Base-by-base conservation (phyloP, 2,113 vertebrate species). In the Cathartes aura region DNA sequence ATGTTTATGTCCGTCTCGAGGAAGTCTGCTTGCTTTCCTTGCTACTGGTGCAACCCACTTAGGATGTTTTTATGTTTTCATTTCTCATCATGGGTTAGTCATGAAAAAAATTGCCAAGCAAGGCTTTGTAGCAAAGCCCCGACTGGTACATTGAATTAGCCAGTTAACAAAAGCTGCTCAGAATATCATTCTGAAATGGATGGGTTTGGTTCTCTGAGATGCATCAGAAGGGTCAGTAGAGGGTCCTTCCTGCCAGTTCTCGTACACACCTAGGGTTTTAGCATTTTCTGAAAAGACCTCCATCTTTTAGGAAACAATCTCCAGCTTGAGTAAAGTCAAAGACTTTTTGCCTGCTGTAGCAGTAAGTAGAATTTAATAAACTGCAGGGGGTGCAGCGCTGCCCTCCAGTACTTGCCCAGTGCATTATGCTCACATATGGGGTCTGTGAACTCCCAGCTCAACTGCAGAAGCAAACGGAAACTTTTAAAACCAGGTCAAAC, bases 141-240 rank as follows among this genome's bases (percentile, higher is more conserved):
- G 8, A 15, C 21, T 48, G 42, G 23, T 73, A 59, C 50, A 5
- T 8, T 45, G 85, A 66, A 45, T 83, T 48, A 56, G 36, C 27
- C 40, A 20, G 72, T 53, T 93, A 62, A 45, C 40, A 22, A 82
- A 80, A 90, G 20, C n/a, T 34, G 14, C 63, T 56, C n/a, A 36
- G 67, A 40, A 32, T 42, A 30, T 36, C 16, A 11, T 38, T 88
- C 30, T 74, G 71, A 59, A 86, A 63, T 8, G 13, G 45, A 23
- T 34, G 13, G 29, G 0, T 80, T 82, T 47, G 47, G 26, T 43
- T 78, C 81, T 63, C 82, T 29, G 43, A 21, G 32, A 5, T 42
- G 34, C 18, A 34, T 50, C 74, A 75, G 68, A 52, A 45, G 27
- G 38, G 60, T 10, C 0, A 0, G 47, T 2, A 22, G 36, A 45